Evolutionary conservation across 2,113 vertebrate genomes (phyloP), one percentile per base, ranked within the genome.

Genomic region (Anser brachyrhynchus): DNA sequence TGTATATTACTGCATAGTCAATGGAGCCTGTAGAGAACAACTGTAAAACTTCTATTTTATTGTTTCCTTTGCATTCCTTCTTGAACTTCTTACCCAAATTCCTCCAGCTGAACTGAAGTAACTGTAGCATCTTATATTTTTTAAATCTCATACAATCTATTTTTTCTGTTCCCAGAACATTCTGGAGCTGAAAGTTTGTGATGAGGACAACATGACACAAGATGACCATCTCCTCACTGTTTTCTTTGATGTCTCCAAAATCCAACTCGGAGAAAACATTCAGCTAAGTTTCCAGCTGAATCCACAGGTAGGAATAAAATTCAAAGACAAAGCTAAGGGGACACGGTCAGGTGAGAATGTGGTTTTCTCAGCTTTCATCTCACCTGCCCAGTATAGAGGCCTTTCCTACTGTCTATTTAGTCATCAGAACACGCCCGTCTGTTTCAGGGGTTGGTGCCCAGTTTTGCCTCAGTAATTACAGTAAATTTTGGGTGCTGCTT

Each of bases 151-250:
- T 2, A 33, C 2, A 14, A 18, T 25, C 4, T 35, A 43, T 29
- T 72, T 54, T 3, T n/a, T 49, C 12, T 9, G n/a, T 69, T 31
- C 25, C 44, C 76, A 98, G 98, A 98, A 98, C 0, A 64, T 98
- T 87, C 75, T 98, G 52, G 98, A 98, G 43, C 87, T 98, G 59
- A 98, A 97, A 31, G 76, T 98, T 81, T 97, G 97, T 35, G 98
- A 98, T 83, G 98, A 98, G 82, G 98, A 98, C 59, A 87, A 52
- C 1, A 0, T 96, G n/a, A 98, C 98, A 41, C 46, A 91, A 69
- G 97, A 98, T 72, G 98, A 98, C 55, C 98, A 98, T 61, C 97
- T 98, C 79, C 95, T 98, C 82, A 98, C 98, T 43, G 94, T 98
- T 55, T 97, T 98, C 91, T 98, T 98, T 71, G 98, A 98, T 75